Evolutionary conservation across 2,113 vertebrate genomes (phyloP).

Genomic region (Upupa epops): DNA sequence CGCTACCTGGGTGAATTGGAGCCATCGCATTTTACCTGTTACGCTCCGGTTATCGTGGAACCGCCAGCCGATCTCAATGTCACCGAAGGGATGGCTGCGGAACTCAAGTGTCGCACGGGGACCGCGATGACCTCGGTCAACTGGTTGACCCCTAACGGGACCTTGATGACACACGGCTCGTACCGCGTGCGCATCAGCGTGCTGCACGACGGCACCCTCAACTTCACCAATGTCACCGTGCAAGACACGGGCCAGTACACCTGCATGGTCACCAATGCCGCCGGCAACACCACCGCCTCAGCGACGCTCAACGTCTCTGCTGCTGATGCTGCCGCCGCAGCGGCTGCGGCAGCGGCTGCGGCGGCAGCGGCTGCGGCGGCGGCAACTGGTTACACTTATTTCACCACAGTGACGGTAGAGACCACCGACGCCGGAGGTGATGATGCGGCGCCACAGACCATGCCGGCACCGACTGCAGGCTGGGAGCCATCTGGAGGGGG

Average conservation of each 20-base stretch:
- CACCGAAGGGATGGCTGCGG: constrained; percentile 96
- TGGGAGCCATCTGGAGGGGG: too few species aligned
- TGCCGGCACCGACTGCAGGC: too few species aligned
- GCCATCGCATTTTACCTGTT: constrained; percentile 97
- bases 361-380: too few species aligned
- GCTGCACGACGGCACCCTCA: constrained; percentile 94
- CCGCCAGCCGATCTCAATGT: constrained; percentile 96
- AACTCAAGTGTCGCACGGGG: constrained; percentile 93
- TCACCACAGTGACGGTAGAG: constrained; percentile 98
- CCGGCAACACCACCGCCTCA: constrained; percentile 96
- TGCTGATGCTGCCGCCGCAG: constrained; percentile 64
- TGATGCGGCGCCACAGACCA: too few species aligned
- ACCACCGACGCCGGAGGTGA: constrained; percentile 71
- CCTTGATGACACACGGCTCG: constrained; percentile 95
- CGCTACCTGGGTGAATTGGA: constrained; percentile 97
- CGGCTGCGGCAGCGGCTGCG: too few species aligned
- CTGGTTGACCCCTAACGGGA: constrained; percentile 98
- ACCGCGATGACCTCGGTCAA: constrained; percentile 97
- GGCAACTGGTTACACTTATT: constrained; percentile 91
- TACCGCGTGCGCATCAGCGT: constrained; percentile 96
- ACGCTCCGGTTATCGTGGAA: constrained; percentile 98
- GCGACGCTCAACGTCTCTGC: constrained; percentile 96
- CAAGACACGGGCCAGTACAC: constrained; percentile 98
- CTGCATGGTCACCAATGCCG: constrained; percentile 98
- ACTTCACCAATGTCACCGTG: constrained; percentile 97